Percentiles rank a stretch among this genome's conserved stretches.
These are phyloP conservation scores for Calcarius lapponicus DNA, from an alignment of 2,797 vertebrate genomes.

Conservation along the genomic window DNA sequence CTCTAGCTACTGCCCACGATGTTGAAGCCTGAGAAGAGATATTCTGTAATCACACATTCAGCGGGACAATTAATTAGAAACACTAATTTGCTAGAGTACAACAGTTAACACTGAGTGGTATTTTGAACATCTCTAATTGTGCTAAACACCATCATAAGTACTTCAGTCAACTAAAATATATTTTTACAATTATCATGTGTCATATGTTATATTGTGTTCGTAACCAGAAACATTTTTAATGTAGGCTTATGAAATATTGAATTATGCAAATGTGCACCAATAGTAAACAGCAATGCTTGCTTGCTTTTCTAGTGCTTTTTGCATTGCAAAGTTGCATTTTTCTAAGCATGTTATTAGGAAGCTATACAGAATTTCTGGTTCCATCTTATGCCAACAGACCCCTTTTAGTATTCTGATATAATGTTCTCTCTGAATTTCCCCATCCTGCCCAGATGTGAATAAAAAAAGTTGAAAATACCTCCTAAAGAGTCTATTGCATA, in stretches of 20 bases:
- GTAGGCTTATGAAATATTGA: background rate
- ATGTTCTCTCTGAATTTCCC: background rate
- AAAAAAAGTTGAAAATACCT: background rate
- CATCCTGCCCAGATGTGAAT: background rate
- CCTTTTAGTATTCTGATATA: background rate
- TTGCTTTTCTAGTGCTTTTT: background rate
- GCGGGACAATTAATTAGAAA: background rate
- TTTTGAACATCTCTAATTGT: background rate
- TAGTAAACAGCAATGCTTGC: background rate
- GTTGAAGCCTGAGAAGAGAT: background rate
- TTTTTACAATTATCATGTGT: background rate
- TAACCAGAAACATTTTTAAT: background rate
- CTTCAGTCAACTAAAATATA: background rate
- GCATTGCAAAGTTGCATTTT: background rate
- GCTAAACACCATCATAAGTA: slow-evolving; percentile 7
- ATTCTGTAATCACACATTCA: background rate
- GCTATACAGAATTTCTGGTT: background rate
- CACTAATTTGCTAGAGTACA: background rate
- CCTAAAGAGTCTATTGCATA: background rate
- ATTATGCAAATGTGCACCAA: background rate
- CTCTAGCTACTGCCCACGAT: background rate
- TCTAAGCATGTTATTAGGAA: background rate
- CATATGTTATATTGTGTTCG: background rate
- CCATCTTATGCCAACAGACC: background rate
- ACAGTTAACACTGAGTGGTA: background rate